phyloP scores from a whole-genome alignment of 64 coral and sea anemone species.

The Astreopora myriophthalma region DNA sequence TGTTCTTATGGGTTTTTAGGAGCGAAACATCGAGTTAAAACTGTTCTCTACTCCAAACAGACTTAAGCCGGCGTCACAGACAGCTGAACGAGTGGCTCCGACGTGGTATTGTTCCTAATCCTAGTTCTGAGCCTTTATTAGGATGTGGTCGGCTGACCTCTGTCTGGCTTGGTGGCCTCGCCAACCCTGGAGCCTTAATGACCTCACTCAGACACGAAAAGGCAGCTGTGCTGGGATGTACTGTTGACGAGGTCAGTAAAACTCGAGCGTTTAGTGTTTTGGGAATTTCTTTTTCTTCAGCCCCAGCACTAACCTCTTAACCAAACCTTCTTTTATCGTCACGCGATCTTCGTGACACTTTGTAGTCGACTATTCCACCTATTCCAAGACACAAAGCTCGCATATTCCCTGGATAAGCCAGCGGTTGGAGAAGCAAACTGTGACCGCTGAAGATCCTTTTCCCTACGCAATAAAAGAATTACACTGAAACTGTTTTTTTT shows the following conservation, averaged over 20 bases:
- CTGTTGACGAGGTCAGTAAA: conserved; percentile 68
- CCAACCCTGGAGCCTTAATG: conserved; percentile 76
- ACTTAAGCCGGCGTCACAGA: conserved; percentile 69
- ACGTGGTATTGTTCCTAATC: conserved; percentile 75
- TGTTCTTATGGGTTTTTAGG: background rate
- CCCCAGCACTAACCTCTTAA: too few species aligned
- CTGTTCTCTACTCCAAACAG: conserved; percentile 14
- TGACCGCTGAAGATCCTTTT: background rate
- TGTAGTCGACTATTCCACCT: too few species aligned
- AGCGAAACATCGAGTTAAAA: background rate
- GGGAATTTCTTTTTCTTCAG: too few species aligned
- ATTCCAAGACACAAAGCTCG: too few species aligned
- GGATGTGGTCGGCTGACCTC: conserved; percentile 73
- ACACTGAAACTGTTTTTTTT: background rate
- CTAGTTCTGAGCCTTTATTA: conserved; percentile 51
- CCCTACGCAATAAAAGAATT: background rate
- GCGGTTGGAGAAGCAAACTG: background rate
- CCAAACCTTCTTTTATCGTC: too few species aligned
- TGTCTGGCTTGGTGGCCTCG: conserved; percentile 94
- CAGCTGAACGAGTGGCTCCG: conserved; percentile 83
- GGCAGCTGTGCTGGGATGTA: conserved; percentile 74
- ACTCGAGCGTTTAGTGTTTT: background rate
- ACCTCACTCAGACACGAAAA: conserved; percentile 90
- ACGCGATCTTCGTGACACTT: too few species aligned
- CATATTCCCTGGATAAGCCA: background rate